Base-by-base conservation (phyloP, 64 coral and sea anemone genomes). In the Montipora capricornis region DNA sequence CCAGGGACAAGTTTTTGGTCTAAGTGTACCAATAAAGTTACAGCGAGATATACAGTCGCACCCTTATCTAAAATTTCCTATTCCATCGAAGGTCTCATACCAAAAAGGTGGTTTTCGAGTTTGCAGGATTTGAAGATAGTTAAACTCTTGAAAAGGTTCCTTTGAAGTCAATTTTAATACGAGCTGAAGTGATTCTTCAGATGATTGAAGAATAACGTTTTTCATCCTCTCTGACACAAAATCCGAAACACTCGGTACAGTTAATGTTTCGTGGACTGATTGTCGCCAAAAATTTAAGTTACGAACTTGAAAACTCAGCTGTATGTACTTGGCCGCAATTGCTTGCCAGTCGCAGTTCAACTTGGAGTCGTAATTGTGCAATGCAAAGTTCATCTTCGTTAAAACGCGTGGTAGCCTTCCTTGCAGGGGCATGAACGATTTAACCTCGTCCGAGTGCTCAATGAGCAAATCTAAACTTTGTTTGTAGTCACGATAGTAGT, bases 321-420 rank as follows among this genome's bases (percentile, higher is more conserved):
- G 88, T 17, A 86, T 60, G 51, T 95, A 95, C 12, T 95, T 90
- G 6, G 44, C 84, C 14, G 80, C 77, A 5, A 95, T 55, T n/a
- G 57, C 16, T 24, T 85, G 93, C 88, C 73, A 95, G 24, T 95
- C 93, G 45, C 93, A 95, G 47, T 64, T 53, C 73, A 95, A 58
- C 15, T 37, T 77, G n/a, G 73, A 45, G 7, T 95, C 93, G 11
- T 95, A 70, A 58, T 29, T 70, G 22, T 67, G 13, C 16, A 95
- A 55, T 20, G 83, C 73, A 75, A 47, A 52, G 15, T 90, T 71
- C 24, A 95, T 83, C 29, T 79, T 83, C 15, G 48, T 4, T 19
- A 95, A 74, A 51, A 85, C 60, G n/a, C 80, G 80, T 70, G 64
- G 81, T 0, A 61, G 78, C 57, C 73, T 83, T 4, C 80, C 88